phyloP scores from a whole-genome alignment of 2,888 invertebrate genomes.

The Diarsia dahlii region DNA sequence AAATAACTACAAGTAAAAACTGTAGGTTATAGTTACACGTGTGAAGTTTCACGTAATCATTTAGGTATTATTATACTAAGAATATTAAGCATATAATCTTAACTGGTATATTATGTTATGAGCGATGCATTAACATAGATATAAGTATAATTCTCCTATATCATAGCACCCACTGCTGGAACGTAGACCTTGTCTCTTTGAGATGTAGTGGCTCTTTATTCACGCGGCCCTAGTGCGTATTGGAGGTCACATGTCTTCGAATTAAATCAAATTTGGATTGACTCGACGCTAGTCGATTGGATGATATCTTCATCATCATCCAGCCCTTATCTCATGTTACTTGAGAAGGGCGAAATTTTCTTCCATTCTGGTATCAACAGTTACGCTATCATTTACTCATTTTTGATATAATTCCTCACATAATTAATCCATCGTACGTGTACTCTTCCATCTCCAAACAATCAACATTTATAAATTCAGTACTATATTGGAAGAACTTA shows the following conservation, averaged over 20 bases:
- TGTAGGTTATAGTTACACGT: slow-evolving; percentile 9
- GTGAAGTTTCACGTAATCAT: slow-evolving; percentile 2
- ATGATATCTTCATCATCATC: too few relatives aligned
- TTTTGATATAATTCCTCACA: too few relatives aligned
- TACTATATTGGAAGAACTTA: not conserved
- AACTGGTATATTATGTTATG: too few relatives aligned
- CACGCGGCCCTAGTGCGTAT: not conserved
- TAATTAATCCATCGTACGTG: not conserved
- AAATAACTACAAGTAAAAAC: slow-evolving; percentile 2
- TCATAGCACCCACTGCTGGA: not conserved
- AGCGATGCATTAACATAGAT: too few relatives aligned
- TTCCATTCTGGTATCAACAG: not conserved
- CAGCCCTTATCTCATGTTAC: too few relatives aligned
- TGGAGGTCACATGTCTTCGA: not conserved
- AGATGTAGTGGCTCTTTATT: not conserved
- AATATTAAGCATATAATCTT: not conserved
- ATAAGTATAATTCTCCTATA: too few relatives aligned
- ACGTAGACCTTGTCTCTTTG: not conserved
- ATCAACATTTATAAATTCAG: not conserved
- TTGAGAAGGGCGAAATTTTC: not conserved
- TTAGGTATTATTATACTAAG: not conserved
- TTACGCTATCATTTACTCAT: not conserved
- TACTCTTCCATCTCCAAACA: not conserved
- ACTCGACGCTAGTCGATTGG: too few relatives aligned
- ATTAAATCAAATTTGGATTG: too few relatives aligned